A percentile compares a stretch with the other conserved stretches of the same genome.
Evolutionary conservation across 2,797 vertebrate genomes (phyloP).

Genomic region (Labroides dimidiatus): DNA sequence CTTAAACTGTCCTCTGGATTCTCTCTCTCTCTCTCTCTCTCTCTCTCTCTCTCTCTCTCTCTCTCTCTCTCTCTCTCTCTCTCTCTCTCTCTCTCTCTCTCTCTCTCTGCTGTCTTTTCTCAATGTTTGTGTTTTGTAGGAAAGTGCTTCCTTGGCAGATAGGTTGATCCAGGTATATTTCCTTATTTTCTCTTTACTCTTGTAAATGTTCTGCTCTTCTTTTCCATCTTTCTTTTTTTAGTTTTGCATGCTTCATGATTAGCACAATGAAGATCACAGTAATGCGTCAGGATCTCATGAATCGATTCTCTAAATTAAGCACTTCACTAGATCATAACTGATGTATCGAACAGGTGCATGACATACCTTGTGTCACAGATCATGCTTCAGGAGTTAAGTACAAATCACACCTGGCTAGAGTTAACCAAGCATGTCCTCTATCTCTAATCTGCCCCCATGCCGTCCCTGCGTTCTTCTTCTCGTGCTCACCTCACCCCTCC

Average conservation of each 20-base stretch:
- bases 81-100: slow-evolving; percentile 80
- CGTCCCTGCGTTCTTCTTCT: slow-evolving; percentile 43
- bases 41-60: slow-evolving; percentile 82
- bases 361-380: slow-evolving; percentile 33
- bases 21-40: slow-evolving; percentile 77
- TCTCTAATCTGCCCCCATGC: slow-evolving; percentile 57
- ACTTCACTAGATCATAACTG: slow-evolving; percentile 20
- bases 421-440: slow-evolving; percentile 69
- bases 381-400: slow-evolving; percentile 21
- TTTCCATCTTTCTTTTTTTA: slow-evolving; percentile 46
- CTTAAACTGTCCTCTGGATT: slow-evolving; percentile 85
- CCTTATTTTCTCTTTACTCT: slow-evolving; percentile 69
- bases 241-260: slow-evolving; percentile 73
- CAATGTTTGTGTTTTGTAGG: slow-evolving; percentile 97
- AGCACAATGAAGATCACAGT: slow-evolving; percentile 27
- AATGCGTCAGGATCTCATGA: slow-evolving; percentile 5
- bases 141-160: slow-evolving; percentile 99
- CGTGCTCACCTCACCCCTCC: slow-evolving; percentile 69
- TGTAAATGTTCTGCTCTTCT: slow-evolving; percentile 43
- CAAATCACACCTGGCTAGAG: slow-evolving; percentile 37
- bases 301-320: slow-evolving; percentile 16
- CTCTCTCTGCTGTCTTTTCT: slow-evolving; percentile 87
- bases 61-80: slow-evolving; percentile 80
- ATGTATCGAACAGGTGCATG: slow-evolving; percentile 65
- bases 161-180: slow-evolving; percentile 99